These are phyloP conservation scores for Chiloscyllium plagiosum DNA, from an alignment of 2,113 vertebrate species.

Conservation along the genomic window DNA sequence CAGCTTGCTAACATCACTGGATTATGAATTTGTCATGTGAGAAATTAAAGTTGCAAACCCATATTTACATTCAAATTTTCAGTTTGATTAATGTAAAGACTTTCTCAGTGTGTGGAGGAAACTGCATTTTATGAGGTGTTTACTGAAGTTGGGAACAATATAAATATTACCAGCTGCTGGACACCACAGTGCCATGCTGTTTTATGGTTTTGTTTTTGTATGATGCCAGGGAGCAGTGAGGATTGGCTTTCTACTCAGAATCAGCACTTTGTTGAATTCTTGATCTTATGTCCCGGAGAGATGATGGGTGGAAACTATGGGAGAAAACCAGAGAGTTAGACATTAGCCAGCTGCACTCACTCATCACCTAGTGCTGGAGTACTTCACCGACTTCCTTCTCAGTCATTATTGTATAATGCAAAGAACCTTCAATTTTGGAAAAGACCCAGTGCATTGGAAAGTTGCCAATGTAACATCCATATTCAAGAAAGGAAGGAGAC, in stretches of 20 bases:
- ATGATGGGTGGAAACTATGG: background rate
- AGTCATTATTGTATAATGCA: background rate
- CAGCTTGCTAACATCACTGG: background rate
- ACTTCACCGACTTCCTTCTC: background rate
- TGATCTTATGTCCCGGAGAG: background rate
- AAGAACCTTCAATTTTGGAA: background rate
- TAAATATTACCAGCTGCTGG: background rate
- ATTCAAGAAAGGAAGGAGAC: too few species aligned
- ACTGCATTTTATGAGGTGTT: background rate
- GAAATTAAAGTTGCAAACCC: background rate
- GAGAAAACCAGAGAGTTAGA: background rate
- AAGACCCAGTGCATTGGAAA: too few species aligned
- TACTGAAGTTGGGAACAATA: constrained; percentile 1
- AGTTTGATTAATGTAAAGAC: background rate
- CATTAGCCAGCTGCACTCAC: background rate
- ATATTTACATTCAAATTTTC: background rate
- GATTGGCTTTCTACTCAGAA: background rate
- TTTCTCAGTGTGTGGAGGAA: background rate
- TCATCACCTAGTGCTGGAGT: background rate
- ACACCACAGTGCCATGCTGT: background rate
- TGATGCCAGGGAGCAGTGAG: background rate
- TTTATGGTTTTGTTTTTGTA: background rate
- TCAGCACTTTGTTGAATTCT: background rate
- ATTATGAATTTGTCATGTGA: background rate
- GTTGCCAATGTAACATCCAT: too few species aligned